These are phyloP conservation scores for Podarcis lilfordi DNA, from an alignment of 2,797 vertebrate species.

Conservation along the genomic window DNA sequence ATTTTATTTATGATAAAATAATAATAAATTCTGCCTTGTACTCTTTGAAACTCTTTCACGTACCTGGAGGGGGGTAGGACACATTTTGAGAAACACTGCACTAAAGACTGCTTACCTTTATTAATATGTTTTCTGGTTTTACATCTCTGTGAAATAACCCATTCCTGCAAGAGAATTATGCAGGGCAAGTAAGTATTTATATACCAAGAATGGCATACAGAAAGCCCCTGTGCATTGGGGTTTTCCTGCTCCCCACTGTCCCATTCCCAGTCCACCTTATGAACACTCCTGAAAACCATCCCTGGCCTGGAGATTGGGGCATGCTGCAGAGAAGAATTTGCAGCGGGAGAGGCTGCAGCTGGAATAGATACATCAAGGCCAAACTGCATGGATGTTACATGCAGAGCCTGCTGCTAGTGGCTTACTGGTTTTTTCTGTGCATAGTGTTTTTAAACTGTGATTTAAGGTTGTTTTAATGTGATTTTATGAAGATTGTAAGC, in stretches of 20 bases:
- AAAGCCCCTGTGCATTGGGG: slow-evolving; percentile 15
- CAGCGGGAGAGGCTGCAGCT: too few relatives aligned
- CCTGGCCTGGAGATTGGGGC: not conserved
- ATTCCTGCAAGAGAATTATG: slow-evolving; percentile 77
- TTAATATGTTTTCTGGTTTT: slow-evolving; percentile 91
- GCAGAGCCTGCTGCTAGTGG: too few relatives aligned
- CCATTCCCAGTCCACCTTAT: not conserved
- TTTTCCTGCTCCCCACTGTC: not conserved
- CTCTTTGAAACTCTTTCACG: too few relatives aligned
- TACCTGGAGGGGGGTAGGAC: too few relatives aligned
- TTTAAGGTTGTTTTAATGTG: too few relatives aligned
- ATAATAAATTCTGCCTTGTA: too few relatives aligned
- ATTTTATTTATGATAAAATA: too few relatives aligned
- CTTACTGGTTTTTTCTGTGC: too few relatives aligned
- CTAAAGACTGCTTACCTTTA: slow-evolving; percentile 81
- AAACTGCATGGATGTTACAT: too few relatives aligned
- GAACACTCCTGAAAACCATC: not conserved
- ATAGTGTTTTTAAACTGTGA: too few relatives aligned
- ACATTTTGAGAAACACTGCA: too few relatives aligned
- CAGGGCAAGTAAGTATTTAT: not conserved
- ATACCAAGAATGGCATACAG: slow-evolving; percentile 8
- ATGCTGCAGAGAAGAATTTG: not conserved
- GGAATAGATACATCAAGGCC: not conserved
- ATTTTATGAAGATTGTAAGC: too few relatives aligned
- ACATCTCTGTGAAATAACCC: slow-evolving; percentile 91